These are phyloP conservation scores for Ectobius pallidus DNA, from an alignment of 2,888 invertebrate genomes.

Conservation along the genomic window DNA sequence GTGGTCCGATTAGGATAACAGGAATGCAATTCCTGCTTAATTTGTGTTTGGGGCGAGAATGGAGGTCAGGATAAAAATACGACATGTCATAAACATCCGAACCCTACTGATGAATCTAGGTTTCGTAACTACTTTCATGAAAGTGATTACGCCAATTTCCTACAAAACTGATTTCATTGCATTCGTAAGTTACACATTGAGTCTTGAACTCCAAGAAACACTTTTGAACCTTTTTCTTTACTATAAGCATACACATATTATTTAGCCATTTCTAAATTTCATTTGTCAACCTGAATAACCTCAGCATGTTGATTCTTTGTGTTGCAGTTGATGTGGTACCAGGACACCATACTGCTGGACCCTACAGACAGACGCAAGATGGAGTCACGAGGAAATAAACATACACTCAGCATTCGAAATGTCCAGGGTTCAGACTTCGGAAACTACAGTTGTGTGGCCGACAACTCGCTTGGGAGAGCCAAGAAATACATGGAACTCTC, in stretches of 20 bases:
- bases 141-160: no score
- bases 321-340: slow-evolving; percentile 71
- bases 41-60: no score
- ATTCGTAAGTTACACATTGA: no score
- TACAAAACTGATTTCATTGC: no score
- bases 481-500: slow-evolving; percentile 74
- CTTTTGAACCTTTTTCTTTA: neutral
- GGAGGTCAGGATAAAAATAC: no score
- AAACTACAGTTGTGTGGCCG: slow-evolving; percentile 74
- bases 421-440: slow-evolving; percentile 74
- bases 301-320: neutral
- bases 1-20: no score
- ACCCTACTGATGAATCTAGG: no score
- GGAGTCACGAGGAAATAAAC: slow-evolving; percentile 72
- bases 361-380: slow-evolving; percentile 71
- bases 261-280: neutral
- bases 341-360: slow-evolving; percentile 70
- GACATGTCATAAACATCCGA: no score
- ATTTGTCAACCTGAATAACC: no score
- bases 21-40: no score
- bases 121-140: no score
- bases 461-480: slow-evolving; percentile 70
- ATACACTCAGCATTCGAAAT: slow-evolving; percentile 68
- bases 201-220: neutral
- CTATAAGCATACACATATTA: neutral